phyloP scores from a whole-genome alignment of 2,888 invertebrate species.

The Entomobrya proxima region DNA sequence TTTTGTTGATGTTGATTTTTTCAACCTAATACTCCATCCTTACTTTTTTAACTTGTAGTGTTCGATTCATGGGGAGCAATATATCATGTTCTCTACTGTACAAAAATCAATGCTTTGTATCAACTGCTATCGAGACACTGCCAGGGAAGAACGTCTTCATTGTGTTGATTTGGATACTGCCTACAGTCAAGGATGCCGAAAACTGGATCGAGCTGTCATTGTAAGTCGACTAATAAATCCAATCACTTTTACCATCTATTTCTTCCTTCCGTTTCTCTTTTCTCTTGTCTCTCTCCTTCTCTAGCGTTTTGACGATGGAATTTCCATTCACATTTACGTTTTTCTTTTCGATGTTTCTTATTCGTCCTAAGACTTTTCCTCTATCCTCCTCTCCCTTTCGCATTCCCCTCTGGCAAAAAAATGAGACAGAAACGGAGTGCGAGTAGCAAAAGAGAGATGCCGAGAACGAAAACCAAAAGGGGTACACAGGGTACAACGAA shows the following conservation, averaged over 20 bases:
- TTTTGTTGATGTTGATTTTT: neutral
- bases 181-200: slow-evolving; percentile 84
- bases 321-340: slow-evolving; percentile 62
- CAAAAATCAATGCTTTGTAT: slow-evolving; percentile 85
- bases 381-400: slow-evolving; percentile 51
- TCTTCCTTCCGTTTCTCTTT: slow-evolving; percentile 67
- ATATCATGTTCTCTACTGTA: slow-evolving; percentile 85
- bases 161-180: slow-evolving; percentile 87
- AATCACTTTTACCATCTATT: slow-evolving; percentile 74
- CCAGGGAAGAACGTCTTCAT: slow-evolving; percentile 80
- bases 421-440: slow-evolving; percentile 41
- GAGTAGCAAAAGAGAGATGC: neutral
- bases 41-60: slow-evolving; percentile 78
- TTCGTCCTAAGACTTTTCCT: neutral
- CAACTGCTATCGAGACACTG: slow-evolving; percentile 85
- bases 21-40: neutral
- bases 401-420: slow-evolving; percentile 64
- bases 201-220: slow-evolving; percentile 83
- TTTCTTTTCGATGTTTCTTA: neutral
- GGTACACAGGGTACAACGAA: slow-evolving; percentile 20
- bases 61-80: slow-evolving; percentile 84
- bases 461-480: slow-evolving; percentile 2
- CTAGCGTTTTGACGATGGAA: slow-evolving; percentile 45
- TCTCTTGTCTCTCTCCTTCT: slow-evolving; percentile 47
- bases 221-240: slow-evolving; percentile 77